A percentile compares a stretch with the other conserved stretches of the same genome.
Evolutionary conservation across 2,797 vertebrate species (phyloP).

Genomic region (Coluber constrictor): DNA sequence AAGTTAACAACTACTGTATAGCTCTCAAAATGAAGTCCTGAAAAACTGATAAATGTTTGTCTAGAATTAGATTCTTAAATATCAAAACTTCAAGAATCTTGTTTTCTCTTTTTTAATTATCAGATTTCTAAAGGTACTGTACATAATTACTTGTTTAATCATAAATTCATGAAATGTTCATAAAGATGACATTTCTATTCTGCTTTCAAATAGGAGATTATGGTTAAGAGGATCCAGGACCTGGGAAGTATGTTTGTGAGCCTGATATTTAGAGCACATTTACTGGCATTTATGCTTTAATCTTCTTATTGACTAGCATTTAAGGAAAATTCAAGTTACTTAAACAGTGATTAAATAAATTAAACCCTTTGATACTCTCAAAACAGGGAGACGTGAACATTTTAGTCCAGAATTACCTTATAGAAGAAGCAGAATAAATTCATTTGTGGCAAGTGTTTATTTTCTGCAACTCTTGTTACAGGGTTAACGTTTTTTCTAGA

Average conservation of each 20-base stretch:
- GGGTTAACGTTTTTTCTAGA: not conserved
- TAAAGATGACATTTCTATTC: slow-evolving; percentile 71
- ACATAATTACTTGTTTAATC: slow-evolving; percentile 72
- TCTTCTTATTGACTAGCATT: slow-evolving; percentile 76
- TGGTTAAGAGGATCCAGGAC: slow-evolving; percentile 74
- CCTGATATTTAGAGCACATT: slow-evolving; percentile 76
- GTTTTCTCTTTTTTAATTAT: slow-evolving; percentile 66
- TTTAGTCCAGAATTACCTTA: not conserved
- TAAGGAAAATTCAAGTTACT: slow-evolving; percentile 63
- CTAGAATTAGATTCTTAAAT: slow-evolving; percentile 62
- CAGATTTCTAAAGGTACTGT: slow-evolving; percentile 67
- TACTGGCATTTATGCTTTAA: slow-evolving; percentile 77
- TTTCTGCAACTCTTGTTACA: not conserved
- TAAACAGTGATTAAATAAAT: slow-evolving; percentile 65
- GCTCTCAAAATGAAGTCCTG: not conserved
- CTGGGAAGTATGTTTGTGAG: slow-evolving; percentile 70
- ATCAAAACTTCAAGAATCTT: slow-evolving; percentile 57
- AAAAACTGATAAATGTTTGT: slow-evolving; percentile 47
- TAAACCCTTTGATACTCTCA: slow-evolving; percentile 53
- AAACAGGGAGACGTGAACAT: slow-evolving; percentile 37
- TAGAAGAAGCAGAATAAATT: not conserved
- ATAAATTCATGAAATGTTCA: slow-evolving; percentile 67
- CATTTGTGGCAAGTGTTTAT: not conserved
- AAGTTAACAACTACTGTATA: slow-evolving; percentile 9
- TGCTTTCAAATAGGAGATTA: slow-evolving; percentile 74